Conservation (phyloP, 2,113 vertebrate genomes). For the Centropus bengalensis region DNA sequence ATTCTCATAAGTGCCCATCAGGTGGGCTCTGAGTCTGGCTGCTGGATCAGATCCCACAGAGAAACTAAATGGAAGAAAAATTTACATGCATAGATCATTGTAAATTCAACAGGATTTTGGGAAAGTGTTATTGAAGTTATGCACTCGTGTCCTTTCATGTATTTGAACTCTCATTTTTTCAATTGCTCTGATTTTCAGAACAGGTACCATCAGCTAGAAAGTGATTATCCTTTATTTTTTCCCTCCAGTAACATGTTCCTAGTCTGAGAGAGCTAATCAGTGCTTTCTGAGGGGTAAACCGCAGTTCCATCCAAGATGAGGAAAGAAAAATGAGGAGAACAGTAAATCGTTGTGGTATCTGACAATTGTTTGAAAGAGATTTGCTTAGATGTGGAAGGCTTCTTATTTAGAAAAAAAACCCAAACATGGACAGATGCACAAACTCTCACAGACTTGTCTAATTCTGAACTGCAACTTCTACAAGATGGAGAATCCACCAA, state of each 20-base stretch:
- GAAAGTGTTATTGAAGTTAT: not conserved
- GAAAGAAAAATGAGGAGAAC: not conserved
- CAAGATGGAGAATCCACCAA: not conserved
- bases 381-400: not conserved
- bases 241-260: not conserved
- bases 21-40: not conserved
- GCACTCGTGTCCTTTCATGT: not conserved
- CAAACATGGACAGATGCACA: not conserved
- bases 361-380: not conserved
- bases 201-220: not conserved
- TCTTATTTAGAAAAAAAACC: not conserved
- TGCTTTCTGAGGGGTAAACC: not conserved
- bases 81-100: not conserved
- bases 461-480: not conserved
- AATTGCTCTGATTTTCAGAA: not conserved
- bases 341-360: not conserved
- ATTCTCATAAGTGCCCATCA: no score
- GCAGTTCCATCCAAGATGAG: no score
- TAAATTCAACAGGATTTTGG: not conserved
- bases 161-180: not conserved
- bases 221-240: not conserved
- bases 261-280: not conserved
- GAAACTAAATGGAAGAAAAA: not conserved
- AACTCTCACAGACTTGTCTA: not conserved
- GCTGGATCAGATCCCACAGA: not conserved